These are phyloP conservation scores for Tetragonula carbonaria DNA, from an alignment of 2,888 invertebrate species.

Conservation along the genomic window DNA sequence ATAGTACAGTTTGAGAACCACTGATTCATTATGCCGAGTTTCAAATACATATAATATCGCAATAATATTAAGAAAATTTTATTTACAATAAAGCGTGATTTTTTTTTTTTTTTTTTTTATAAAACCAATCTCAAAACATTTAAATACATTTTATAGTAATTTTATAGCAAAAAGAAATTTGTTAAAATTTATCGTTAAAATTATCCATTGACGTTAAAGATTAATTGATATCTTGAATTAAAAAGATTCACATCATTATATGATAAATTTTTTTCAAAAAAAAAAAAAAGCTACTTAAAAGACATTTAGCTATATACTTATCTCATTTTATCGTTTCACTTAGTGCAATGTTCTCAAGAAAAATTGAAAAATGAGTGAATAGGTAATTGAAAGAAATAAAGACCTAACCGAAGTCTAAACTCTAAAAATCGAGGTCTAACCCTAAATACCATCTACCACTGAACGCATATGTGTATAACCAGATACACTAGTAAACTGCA, in stretches of 20 bases:
- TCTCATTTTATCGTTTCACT: neutral
- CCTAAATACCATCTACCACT: neutral
- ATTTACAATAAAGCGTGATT: neutral
- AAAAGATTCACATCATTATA: neutral
- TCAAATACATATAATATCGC: neutral
- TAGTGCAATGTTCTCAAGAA: neutral
- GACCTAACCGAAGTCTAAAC: no score
- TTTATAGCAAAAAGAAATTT: neutral
- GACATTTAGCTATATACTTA: neutral
- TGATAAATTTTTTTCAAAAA: neutral
- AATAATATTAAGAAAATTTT: neutral
- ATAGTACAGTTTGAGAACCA: neutral
- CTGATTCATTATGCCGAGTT: constrained; percentile 2
- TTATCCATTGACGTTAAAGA: neutral
- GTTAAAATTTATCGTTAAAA: neutral
- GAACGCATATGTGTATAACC: neutral
- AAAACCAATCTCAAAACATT: neutral
- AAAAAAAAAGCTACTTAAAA: neutral
- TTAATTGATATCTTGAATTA: neutral
- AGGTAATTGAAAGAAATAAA: neutral
- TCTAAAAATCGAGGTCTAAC: neutral
- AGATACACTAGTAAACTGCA: neutral
- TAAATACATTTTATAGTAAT: neutral
- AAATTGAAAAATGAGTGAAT: neutral
- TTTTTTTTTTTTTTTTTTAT: neutral